Evolutionary conservation across 92 coral and sea anemone species (phyloP), one percentile per base, ranked within the genome.

Genomic region (Blastomussa wellsi): DNA sequence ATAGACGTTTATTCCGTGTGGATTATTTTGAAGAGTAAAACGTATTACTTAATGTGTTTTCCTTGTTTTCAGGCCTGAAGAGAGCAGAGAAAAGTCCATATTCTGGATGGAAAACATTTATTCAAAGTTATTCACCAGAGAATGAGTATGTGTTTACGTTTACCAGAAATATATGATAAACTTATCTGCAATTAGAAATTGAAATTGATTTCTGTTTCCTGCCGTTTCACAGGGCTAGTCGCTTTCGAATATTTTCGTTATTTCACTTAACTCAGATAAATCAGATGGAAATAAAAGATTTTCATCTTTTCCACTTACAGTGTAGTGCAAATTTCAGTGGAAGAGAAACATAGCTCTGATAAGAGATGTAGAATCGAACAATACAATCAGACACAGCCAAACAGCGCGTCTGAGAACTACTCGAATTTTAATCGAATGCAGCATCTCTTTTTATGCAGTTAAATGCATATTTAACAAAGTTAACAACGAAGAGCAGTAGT

Each of bases 31-130:
- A 67, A 17, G 19, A 14, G 12, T 3, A 2, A 2, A 36, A 70
- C 28, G 48, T 36, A 14, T 5, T 5, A 9, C 14, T 36, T n/a
- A n/a, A n/a, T n/a, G n/a, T n/a, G n/a, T 65, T 37, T 82, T 19
- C n/a, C 33, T 17, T 41, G 29, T 78, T 57, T 78, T 44, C 42
- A 86, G 89, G 79, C 72, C 84, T 86, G n/a, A 74, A 79, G 7
- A 83, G 36, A 72, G 85, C 88, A 31, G 91, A 83, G 44, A 44
- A 78, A 66, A 55, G 59, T 11, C 91, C 91, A 17, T 72, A 88
- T 64, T 20, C 29, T 7, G 80, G 88, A 41, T 88, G 91, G 91
- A 44, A 65, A n/a, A 69, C 70, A 55, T 57, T 57, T 28, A 33
- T 12, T 36, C 13, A 26, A 16, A 48, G 36, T 28, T 53, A 7